A percentile compares a stretch with the other conserved stretches of the same genome.
Evolutionary conservation across 2,113 vertebrate species (phyloP).

Genomic region (Ornithorhynchus anatinus): DNA sequence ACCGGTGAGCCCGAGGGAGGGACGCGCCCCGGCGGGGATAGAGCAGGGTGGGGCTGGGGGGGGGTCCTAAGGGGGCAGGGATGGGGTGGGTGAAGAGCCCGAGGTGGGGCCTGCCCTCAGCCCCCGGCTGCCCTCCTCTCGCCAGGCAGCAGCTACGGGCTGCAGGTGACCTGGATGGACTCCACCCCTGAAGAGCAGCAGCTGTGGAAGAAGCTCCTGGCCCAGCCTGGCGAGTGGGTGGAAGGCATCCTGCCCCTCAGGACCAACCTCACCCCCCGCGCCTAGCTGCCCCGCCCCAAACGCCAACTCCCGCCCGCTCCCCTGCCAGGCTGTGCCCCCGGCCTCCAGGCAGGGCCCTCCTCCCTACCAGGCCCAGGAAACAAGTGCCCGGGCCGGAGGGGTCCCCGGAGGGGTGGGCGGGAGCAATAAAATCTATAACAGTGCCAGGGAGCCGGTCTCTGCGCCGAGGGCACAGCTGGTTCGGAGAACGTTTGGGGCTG

Average conservation of each 20-base stretch:
- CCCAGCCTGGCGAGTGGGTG: conserved; percentile 82
- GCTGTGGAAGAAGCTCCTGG: conserved; percentile 83
- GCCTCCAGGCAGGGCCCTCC: not conserved
- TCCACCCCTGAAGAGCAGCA: conserved; percentile 84
- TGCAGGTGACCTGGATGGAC: conserved; percentile 92
- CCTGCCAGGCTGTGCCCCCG: not conserved
- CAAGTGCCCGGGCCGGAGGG: not conserved
- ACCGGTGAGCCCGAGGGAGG: conserved; percentile 72
- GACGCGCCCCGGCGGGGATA: no score
- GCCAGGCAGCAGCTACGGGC: conserved; percentile 85
- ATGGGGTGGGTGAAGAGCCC: no score
- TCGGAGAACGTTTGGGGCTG: accelerated
- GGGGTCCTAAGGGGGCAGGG: not conserved
- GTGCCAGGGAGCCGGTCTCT: not conserved
- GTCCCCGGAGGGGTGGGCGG: not conserved
- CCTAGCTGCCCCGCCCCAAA: not conserved
- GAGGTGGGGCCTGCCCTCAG: not conserved
- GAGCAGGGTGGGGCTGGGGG: not conserved
- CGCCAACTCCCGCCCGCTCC: accelerated
- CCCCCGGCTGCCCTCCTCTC: not conserved
- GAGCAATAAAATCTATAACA: conserved; percentile 45
- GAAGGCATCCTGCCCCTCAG: conserved; percentile 84
- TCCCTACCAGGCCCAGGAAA: not conserved
- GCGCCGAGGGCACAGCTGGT: not conserved
- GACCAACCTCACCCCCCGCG: conserved; percentile 77